A percentile compares a stretch with the other conserved stretches of the same genome.
Conservation (phyloP, 2,113 vertebrate genomes). For the Grammomys dolichurus region DNA sequence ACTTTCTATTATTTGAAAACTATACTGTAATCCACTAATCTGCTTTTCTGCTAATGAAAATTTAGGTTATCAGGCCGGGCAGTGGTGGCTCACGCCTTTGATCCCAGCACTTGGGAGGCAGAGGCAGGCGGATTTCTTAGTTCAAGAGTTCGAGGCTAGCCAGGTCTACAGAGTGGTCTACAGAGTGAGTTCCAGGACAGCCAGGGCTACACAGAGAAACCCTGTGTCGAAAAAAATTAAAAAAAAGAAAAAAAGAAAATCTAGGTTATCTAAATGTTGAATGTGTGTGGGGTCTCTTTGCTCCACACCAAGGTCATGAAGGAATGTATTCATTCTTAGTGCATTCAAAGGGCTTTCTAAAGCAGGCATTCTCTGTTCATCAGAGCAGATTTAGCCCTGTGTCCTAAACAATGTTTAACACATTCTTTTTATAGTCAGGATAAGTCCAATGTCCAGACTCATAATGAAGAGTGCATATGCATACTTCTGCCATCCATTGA, state of each 20-base stretch:
- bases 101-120: no score
- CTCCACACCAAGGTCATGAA: not conserved
- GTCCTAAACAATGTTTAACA: not conserved
- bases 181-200: no score
- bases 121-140: no score
- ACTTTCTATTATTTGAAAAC: not conserved
- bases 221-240: no score
- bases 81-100: no score
- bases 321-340: not conserved
- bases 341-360: not conserved
- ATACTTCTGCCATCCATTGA: not conserved
- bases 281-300: not conserved
- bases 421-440: not conserved
- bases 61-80: not conserved
- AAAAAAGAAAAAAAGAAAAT: not conserved
- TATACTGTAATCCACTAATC: not conserved
- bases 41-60: not conserved
- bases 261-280: not conserved
- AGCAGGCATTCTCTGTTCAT: not conserved
- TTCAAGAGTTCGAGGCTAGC: no score
- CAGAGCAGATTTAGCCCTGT: not conserved
- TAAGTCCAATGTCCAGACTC: not conserved
- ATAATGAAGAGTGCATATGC: not conserved
- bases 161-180: no score
- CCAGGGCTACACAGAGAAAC: no score